Evolutionary conservation across 2,113 vertebrate species (phyloP).

Genomic region (Cebidichthys violaceus): DNA sequence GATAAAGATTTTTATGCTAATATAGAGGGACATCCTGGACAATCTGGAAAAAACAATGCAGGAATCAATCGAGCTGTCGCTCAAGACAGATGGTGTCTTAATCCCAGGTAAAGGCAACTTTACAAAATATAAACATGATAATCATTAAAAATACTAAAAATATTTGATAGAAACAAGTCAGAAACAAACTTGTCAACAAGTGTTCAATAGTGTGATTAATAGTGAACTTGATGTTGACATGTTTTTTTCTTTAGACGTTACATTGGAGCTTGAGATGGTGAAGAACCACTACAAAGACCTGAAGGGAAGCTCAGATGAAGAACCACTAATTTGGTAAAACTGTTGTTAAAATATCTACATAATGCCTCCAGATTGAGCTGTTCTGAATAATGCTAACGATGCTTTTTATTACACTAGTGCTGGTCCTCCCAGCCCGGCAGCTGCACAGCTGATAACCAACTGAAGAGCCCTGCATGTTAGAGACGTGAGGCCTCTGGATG

Average conservation of each 20-base stretch:
- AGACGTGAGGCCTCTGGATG: not conserved
- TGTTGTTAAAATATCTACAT: not conserved
- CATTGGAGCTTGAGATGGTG: not conserved
- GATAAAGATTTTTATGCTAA: not conserved
- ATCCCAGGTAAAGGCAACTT: conserved; percentile 51
- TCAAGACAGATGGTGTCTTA: conserved; percentile 5
- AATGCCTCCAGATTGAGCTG: not conserved
- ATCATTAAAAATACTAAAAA: not conserved
- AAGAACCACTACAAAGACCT: conserved; percentile 4
- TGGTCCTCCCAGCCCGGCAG: no score
- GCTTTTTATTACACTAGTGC: not conserved
- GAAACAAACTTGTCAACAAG: no score
- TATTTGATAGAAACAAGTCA: no score
- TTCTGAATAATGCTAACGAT: not conserved
- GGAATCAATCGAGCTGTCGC: conserved; percentile 41
- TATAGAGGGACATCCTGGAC: not conserved
- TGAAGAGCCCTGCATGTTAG: not conserved
- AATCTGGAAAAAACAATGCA: fast-evolving
- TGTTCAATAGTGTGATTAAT: not conserved
- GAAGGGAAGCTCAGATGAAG: not conserved
- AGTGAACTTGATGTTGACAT: not conserved
- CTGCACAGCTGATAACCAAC: not conserved
- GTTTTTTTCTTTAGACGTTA: conserved; percentile 34
- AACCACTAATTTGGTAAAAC: not conserved
- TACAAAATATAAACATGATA: not conserved